These are phyloP conservation scores for Oncorhynchus keta DNA, from an alignment of 2,113 vertebrate genomes.

Conservation along the genomic window DNA sequence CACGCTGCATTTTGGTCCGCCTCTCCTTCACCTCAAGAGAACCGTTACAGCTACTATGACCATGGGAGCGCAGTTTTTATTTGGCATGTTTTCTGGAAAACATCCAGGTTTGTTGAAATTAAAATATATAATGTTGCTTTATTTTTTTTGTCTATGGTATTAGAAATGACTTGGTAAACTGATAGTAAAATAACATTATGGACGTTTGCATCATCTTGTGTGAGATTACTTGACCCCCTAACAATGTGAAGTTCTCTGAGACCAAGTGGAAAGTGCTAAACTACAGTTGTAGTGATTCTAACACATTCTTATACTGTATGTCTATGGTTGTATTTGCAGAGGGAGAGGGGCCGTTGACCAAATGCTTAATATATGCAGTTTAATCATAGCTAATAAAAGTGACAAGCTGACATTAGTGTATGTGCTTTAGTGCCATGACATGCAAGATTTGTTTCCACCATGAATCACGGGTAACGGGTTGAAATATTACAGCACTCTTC, in stretches of 20 bases:
- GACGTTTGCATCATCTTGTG: no score
- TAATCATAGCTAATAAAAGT: neutral
- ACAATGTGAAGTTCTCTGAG: no score
- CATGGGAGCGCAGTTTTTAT: neutral
- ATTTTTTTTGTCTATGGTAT: neutral
- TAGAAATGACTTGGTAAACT: neutral
- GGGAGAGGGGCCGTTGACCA: neutral
- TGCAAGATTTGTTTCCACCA: neutral
- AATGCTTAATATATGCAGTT: neutral
- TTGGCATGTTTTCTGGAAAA: neutral
- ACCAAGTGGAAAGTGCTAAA: no score
- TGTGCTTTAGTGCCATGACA: neutral
- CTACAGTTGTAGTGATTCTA: no score
- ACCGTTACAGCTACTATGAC: neutral
- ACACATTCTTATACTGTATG: neutral
- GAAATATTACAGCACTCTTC: neutral
- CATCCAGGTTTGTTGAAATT: neutral
- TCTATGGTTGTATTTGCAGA: neutral
- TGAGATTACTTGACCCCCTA: no score
- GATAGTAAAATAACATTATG: no score
- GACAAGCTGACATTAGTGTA: neutral
- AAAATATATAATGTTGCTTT: neutral
- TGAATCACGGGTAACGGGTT: neutral
- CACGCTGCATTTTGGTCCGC: no score
- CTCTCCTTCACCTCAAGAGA: no score